Conservation (phyloP, 2,888 invertebrate species). For the Blomia tropicalis region DNA sequence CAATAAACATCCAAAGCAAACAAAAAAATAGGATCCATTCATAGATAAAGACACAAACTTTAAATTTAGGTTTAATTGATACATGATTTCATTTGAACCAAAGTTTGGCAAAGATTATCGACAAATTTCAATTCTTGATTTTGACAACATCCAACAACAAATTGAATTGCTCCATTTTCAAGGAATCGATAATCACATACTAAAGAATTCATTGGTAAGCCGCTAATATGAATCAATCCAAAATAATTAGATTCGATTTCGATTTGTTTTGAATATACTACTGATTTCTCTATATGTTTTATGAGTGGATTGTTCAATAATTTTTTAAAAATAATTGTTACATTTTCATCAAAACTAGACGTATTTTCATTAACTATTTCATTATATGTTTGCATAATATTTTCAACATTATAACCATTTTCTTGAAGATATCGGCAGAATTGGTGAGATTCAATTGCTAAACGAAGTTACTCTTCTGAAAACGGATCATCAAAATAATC, state of each 20-base stretch:
- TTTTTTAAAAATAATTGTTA: background rate
- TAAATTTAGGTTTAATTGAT: too few species aligned
- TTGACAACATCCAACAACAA: background rate
- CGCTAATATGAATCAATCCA: too few species aligned
- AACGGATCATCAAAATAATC: background rate
- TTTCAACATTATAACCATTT: background rate
- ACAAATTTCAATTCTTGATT: background rate
- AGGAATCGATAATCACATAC: background rate
- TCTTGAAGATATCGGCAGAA: background rate
- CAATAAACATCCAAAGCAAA: too few species aligned
- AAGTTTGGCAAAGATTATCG: background rate
- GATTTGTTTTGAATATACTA: too few species aligned
- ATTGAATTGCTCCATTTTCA: background rate
- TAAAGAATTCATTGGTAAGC: too few species aligned
- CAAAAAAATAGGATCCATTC: too few species aligned
- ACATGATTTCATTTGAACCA: constrained; percentile 4
- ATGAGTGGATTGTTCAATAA: background rate
- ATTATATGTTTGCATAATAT: background rate
- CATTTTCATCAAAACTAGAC: background rate
- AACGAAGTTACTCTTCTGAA: background rate
- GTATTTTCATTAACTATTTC: background rate
- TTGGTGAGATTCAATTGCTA: background rate
- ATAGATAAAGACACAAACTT: too few species aligned
- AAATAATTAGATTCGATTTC: too few species aligned
- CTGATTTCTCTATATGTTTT: background rate